These are phyloP conservation scores for Micropoecilia bifurca DNA, from an alignment of 2,797 vertebrate genomes.

Conservation along the genomic window DNA sequence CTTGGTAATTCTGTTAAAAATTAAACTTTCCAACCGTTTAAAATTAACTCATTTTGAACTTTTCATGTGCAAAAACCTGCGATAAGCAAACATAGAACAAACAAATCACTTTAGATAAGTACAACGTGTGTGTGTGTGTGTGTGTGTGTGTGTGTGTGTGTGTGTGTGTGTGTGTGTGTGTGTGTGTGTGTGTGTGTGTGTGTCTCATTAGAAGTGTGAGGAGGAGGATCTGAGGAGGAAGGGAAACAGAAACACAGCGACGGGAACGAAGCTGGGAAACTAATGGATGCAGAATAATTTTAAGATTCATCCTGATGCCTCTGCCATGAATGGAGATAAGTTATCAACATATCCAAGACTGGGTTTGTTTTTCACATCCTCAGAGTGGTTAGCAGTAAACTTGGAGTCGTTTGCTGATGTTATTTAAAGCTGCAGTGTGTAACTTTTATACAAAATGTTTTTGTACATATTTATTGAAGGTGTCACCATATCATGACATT, in stretches of 20 bases:
- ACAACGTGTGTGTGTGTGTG: constrained; percentile 2
- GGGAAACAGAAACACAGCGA: constrained; percentile 14
- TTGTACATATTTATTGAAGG: too few relatives aligned
- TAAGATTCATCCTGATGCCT: constrained; percentile 13
- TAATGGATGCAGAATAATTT: constrained; percentile 27
- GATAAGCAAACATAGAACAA: constrained; percentile 1
- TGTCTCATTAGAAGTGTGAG: constrained; percentile 35
- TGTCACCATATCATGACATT: too few relatives aligned
- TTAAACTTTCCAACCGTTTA: neutral
- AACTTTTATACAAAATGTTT: too few relatives aligned
- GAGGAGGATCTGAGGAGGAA: constrained; percentile 27
- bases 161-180: neutral
- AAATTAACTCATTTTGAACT: constrained; percentile 1
- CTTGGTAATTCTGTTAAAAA: neutral
- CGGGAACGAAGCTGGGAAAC: neutral
- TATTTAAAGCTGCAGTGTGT: neutral
- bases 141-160: constrained; percentile 2
- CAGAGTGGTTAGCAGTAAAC: neutral
- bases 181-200: constrained; percentile 10
- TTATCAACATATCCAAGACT: neutral
- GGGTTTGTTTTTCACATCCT: neutral
- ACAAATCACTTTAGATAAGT: constrained; percentile 9
- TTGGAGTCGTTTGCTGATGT: neutral
- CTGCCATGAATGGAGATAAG: neutral
- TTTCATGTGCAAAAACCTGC: neutral